Evolutionary conservation across 2,797 vertebrate species (phyloP), one percentile per base, ranked within the genome.

Genomic region (Dermochelys coriacea): DNA sequence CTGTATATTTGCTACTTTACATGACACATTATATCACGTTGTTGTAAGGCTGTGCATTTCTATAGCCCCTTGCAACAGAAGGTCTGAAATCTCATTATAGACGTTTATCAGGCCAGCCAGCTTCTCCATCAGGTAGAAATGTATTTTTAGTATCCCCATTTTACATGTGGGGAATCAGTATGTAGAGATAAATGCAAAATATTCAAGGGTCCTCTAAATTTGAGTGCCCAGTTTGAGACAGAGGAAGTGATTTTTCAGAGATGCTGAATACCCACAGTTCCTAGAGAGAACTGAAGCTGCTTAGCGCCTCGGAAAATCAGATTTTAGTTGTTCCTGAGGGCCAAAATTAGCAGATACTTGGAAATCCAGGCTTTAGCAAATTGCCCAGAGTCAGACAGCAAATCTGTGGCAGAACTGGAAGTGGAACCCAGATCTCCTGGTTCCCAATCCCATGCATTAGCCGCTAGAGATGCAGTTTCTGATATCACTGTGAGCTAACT

Each of bases 391-490:
- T 54, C 68, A 80, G 90, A 82, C 1, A 82, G 34, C 3, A 54
- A 91, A 23, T 8, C 80, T 87, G 14, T 88, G 83, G 86, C 47
- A 74, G 45, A 92, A 37, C 18, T 77, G 45, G 29, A 18, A 47
- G 12, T 8, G 83, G 85, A 94, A 75, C 55, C 86, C 55, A 11
- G 8, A 4, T 57, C 90, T 82, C 50, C 75, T 82, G 31, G 18
- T 82, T 91, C 82, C 34, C 37, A 52, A 19, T 37, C 8, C 27
- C n/a, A 25, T 25, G 45, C 6, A 47, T 89, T 80, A 86, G 80
- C 74, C 84, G 12, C 9, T 64, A 90, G 78, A 31, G 85, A 45
- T 49, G 59, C 80, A 50, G 64, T 55, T 79, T 90, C 95, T 93
- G 77, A 80, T 74, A 84, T 81, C 61, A 54, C 41, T 89, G 14